phyloP scores from a whole-genome alignment of 2,888 invertebrate genomes.

The Parascotia fuliginaria region DNA sequence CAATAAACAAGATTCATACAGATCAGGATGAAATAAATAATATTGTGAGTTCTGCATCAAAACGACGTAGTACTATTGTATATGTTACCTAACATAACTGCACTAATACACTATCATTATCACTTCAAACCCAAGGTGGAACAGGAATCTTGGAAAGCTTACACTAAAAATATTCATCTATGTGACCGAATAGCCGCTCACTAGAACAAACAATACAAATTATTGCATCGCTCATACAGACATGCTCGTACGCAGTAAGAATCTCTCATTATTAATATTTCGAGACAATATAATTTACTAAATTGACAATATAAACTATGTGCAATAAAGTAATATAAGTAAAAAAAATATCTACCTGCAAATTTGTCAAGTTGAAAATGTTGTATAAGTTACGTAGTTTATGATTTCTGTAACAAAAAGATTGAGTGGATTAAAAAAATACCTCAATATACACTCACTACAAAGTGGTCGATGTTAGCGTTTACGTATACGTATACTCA shows the following conservation, averaged over 20 bases:
- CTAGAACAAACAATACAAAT: slow-evolving; percentile 67
- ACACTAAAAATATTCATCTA: slow-evolving; percentile 80
- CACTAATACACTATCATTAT: slow-evolving; percentile 80
- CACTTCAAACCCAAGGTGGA: slow-evolving; percentile 83
- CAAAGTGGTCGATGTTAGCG: no score
- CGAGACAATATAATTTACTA: slow-evolving; percentile 41
- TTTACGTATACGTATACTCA: slow-evolving; percentile 42
- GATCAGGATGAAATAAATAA: slow-evolving; percentile 85
- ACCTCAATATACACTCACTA: no score
- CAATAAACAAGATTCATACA: slow-evolving; percentile 82
- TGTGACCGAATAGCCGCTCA: slow-evolving; percentile 71
- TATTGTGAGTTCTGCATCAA: slow-evolving; percentile 77
- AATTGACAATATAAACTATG: slow-evolving; percentile 31
- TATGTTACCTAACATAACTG: slow-evolving; percentile 77
- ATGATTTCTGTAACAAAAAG: slow-evolving; percentile 76
- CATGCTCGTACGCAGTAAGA: slow-evolving; percentile 31
- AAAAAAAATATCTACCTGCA: slow-evolving; percentile 62
- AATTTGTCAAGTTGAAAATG: slow-evolving; percentile 64
- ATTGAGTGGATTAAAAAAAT: no score
- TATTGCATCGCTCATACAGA: slow-evolving; percentile 34
- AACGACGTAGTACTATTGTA: slow-evolving; percentile 65
- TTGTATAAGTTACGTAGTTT: slow-evolving; percentile 67
- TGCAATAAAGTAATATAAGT: no score
- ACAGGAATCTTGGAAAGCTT: slow-evolving; percentile 83
- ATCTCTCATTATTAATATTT: slow-evolving; percentile 11